These are phyloP conservation scores for Petrocephalus microphthalmus DNA, from an alignment of 2,113 vertebrate genomes.

Conservation along the genomic window DNA sequence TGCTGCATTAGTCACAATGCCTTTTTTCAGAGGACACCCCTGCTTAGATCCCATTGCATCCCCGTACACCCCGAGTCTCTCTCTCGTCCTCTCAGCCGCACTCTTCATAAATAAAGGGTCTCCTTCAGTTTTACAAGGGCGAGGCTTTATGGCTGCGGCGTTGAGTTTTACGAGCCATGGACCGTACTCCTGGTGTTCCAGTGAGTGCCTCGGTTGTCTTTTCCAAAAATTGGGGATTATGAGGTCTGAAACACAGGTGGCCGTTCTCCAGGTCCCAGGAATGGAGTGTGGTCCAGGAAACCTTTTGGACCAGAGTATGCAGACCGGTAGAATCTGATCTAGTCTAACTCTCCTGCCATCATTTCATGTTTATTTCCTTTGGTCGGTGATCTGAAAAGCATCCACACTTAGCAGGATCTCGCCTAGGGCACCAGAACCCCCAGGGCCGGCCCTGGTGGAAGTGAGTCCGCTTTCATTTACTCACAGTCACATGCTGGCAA, in stretches of 20 bases:
- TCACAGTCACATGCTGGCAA: not conserved
- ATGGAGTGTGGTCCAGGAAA: not conserved
- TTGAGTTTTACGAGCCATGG: not conserved
- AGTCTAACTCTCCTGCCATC: not conserved
- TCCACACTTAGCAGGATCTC: not conserved
- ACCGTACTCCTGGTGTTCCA: not conserved
- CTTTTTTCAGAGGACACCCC: not conserved
- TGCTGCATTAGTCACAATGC: not conserved
- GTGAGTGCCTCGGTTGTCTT: not conserved
- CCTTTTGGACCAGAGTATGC: not conserved
- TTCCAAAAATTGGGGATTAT: not conserved
- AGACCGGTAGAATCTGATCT: not conserved
- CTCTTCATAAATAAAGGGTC: conserved; percentile 11
- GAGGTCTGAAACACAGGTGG: not conserved
- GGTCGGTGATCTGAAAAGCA: not conserved
- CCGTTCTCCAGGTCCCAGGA: not conserved
- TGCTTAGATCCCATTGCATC: not conserved
- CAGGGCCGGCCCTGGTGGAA: not conserved
- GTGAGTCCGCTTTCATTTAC: not conserved
- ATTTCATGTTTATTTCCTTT: not conserved
- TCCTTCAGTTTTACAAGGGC: conserved; percentile 14
- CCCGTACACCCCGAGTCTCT: not conserved
- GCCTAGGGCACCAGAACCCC: not conserved
- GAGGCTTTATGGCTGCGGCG: not conserved
- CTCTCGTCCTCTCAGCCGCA: not conserved